phyloP scores from a whole-genome alignment of 2,113 vertebrate species.

The human region DNA sequence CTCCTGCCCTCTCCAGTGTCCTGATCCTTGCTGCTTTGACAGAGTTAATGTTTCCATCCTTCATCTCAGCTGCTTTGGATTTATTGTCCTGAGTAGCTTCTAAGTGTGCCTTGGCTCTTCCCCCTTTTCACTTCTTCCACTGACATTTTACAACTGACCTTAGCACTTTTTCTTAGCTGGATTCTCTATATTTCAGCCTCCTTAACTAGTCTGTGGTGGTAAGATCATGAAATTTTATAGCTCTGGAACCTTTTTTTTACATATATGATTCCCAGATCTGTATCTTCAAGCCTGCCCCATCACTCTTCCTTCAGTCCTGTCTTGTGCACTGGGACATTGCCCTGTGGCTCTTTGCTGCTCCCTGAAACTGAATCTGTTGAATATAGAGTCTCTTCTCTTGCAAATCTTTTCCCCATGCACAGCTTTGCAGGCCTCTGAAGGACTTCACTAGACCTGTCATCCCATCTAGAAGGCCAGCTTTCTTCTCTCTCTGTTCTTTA shows the following conservation, averaged over 20 bases:
- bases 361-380: not conserved
- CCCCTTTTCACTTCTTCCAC: not conserved
- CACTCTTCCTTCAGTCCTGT: not conserved
- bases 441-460: not conserved
- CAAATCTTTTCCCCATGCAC: not conserved
- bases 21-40: not conserved
- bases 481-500: not conserved
- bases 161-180: not conserved
- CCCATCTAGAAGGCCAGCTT: not conserved
- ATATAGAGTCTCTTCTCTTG: not conserved
- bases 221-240: not conserved
- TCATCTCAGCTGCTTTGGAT: not conserved
- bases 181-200: not conserved
- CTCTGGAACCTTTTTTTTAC: not conserved
- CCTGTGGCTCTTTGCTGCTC: not conserved
- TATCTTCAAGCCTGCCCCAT: not conserved
- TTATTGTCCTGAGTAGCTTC: not conserved
- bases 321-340: not conserved
- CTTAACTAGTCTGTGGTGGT: not conserved
- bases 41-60: not conserved
- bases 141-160: not conserved
- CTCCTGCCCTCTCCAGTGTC: not conserved
- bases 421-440: not conserved
- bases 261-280: not conserved
- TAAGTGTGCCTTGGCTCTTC: not conserved